Percentiles rank a stretch among this genome's conserved stretches.
phyloP scores from a whole-genome alignment of 35 echinoderm and acorn worm genomes.

The Acanthaster planci region DNA sequence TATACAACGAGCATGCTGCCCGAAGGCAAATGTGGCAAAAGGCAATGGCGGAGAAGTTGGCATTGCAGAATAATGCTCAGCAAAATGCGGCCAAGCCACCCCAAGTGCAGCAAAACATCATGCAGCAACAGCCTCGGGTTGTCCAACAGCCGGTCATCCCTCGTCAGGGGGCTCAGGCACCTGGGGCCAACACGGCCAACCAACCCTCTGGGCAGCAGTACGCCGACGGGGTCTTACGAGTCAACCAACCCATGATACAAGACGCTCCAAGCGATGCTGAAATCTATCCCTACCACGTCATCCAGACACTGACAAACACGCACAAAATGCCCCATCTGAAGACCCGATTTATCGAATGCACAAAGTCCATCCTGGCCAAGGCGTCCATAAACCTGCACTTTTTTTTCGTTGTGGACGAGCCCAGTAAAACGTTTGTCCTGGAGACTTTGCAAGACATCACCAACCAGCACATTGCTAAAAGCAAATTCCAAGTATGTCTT shows the following conservation, averaged over 20 bases:
- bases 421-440: slow-evolving; percentile 60
- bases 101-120: background rate
- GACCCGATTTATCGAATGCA: slow-evolving; percentile 71
- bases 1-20: too few relatives aligned
- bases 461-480: slow-evolving; percentile 67
- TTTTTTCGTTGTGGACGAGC: slow-evolving; percentile 91
- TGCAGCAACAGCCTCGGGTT: slow-evolving; percentile 7
- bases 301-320: slow-evolving; percentile 80
- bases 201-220: background rate
- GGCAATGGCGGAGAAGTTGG: background rate
- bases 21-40: background rate
- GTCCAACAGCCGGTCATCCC: slow-evolving; percentile 1
- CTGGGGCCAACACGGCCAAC: background rate
- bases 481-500: slow-evolving; percentile 77
- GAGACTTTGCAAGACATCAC: slow-evolving; percentile 76
- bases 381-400: slow-evolving; percentile 84
- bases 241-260: background rate
- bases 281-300: slow-evolving; percentile 59
- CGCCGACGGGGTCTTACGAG: background rate
- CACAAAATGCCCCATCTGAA: slow-evolving; percentile 75
- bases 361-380: slow-evolving; percentile 72
- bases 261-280: background rate
- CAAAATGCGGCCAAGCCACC: background rate
- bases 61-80: background rate
- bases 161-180: background rate